Evolutionary conservation across 2,888 invertebrate genomes (phyloP).

Genomic region (Coenonympha glycerion): DNA sequence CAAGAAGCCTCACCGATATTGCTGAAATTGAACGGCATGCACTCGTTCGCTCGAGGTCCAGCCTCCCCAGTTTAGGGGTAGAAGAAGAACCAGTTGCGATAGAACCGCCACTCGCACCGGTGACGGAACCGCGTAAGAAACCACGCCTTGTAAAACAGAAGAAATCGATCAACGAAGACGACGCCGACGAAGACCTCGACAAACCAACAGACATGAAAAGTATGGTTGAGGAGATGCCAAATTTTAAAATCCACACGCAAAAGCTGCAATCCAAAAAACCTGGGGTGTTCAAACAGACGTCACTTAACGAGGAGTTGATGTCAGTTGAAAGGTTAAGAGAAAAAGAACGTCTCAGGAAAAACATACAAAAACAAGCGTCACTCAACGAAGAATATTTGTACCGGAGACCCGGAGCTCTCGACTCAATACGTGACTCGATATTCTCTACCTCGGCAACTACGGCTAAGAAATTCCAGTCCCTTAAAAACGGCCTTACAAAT

Average conservation of each 20-base stretch:
- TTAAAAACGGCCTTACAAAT: slow-evolving; percentile 88
- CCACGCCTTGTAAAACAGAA: slow-evolving; percentile 91
- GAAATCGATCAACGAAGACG: slow-evolving; percentile 87
- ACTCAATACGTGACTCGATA: slow-evolving; percentile 82
- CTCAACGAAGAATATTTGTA: slow-evolving; percentile 90
- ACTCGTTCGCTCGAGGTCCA: slow-evolving; percentile 84
- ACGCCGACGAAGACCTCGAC: slow-evolving; percentile 78
- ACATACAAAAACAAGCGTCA: slow-evolving; percentile 92
- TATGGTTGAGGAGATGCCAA: slow-evolving; percentile 79
- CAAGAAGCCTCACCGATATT: slow-evolving; percentile 89
- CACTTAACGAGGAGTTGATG: slow-evolving; percentile 92
- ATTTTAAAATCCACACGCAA: slow-evolving; percentile 76
- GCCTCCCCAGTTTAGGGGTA: slow-evolving; percentile 80
- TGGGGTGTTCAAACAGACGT: slow-evolving; percentile 86
- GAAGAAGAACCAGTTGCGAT: slow-evolving; percentile 52
- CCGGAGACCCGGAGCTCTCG: slow-evolving; percentile 78
- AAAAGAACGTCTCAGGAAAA: slow-evolving; percentile 86
- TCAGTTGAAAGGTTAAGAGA: slow-evolving; percentile 89
- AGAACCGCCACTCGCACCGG: slow-evolving; percentile 41
- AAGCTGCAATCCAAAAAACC: slow-evolving; percentile 69
- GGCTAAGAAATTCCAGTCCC: slow-evolving; percentile 84
- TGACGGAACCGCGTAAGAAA: slow-evolving; percentile 75
- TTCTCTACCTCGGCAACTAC: slow-evolving; percentile 82
- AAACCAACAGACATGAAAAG: slow-evolving; percentile 82
- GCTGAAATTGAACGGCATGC: slow-evolving; percentile 83